Evolutionary conservation across 2,113 vertebrate species (phyloP), one percentile per base, ranked within the genome.

Genomic region (Heliornis fulica): DNA sequence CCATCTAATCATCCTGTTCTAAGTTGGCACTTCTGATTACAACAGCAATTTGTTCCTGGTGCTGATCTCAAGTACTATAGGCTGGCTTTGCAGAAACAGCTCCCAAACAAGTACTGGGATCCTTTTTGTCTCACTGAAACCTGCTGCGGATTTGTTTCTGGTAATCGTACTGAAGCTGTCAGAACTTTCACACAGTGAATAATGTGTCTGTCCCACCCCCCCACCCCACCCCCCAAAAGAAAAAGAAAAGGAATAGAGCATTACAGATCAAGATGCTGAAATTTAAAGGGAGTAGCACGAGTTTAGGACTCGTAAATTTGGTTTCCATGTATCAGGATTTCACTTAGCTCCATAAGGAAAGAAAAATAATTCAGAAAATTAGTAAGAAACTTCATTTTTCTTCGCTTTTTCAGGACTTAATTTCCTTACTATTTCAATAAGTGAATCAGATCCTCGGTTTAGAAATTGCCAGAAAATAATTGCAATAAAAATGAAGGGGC

Each of bases 21-120:
- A 95, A 61, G 63, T 51, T 28, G 36, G 61, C 66, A 59, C 61
- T 84, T 95, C 48, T 91, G 46, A 85, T 87, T 93, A 32, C 28
- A 94, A 70, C 61, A 87, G 51, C 74, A 84, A 94, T 94, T 95
- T 93, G 28, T 89, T 96, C 20, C 41, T 74, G 63, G 54, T 93
- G 50, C 71, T 92, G 51, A 64, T 77, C 20, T 80, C 83, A 70
- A 93, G 60, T 76, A 72, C 48, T 75, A 29, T 57, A 78, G 40
- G 43, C 81, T 56, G 41, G 63, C 32, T 96, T 75, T 90, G 51
- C 34, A 94, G 36, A 71, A 91, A 70, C 7, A 72, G 43, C 36
- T 56, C 57, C 48, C 56, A 41, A 0, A n/a, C 13, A 76, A 83
- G 31, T 8, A n/a, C 8, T 29, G 50, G 9, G 15, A 40, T 66